phyloP scores from a whole-genome alignment of 2,797 vertebrate species.

The Thaleichthys pacificus region DNA sequence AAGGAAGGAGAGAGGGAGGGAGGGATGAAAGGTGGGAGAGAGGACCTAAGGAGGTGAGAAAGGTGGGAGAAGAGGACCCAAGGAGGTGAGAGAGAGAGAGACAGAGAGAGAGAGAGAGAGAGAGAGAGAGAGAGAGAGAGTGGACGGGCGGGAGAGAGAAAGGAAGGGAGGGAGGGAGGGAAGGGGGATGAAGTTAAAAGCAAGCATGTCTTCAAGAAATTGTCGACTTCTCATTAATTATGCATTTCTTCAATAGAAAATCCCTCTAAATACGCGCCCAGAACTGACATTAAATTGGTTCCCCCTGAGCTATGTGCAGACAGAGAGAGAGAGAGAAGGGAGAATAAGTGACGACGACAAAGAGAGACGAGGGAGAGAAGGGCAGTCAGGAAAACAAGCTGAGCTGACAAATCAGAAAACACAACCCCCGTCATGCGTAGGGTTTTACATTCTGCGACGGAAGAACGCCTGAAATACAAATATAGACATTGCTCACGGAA shows the following conservation, averaged over 20 bases:
- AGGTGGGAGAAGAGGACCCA: not conserved
- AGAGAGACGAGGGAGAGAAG: constrained; percentile 26
- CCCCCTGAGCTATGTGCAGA: constrained; percentile 41
- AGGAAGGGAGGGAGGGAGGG: constrained; percentile 14
- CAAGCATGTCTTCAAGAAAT: constrained; percentile 42
- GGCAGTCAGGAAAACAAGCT: constrained; percentile 6
- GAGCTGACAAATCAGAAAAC: constrained; percentile 31
- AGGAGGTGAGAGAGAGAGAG: constrained; percentile 9
- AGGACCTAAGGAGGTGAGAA: too few species aligned
- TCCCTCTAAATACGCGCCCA: constrained; percentile 59
- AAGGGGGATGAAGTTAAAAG: constrained; percentile 48
- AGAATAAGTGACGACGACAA: constrained; percentile 12
- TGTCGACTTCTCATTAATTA: constrained; percentile 70
- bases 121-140: constrained; percentile 13
- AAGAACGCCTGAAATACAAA: constrained; percentile 34
- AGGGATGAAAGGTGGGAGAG: constrained; percentile 2
- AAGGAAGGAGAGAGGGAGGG: not conserved
- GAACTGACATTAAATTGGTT: constrained; percentile 55
- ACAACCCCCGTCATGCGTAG: constrained; percentile 24
- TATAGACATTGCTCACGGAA: constrained; percentile 23
- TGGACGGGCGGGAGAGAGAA: not conserved
- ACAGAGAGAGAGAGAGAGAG: not conserved
- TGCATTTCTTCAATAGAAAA: constrained; percentile 65
- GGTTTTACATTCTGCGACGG: constrained; percentile 29
- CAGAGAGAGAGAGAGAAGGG: constrained; percentile 22